These are phyloP conservation scores for Aphelinus certus DNA, from an alignment of 1,140 invertebrate genomes.

Conservation along the genomic window DNA sequence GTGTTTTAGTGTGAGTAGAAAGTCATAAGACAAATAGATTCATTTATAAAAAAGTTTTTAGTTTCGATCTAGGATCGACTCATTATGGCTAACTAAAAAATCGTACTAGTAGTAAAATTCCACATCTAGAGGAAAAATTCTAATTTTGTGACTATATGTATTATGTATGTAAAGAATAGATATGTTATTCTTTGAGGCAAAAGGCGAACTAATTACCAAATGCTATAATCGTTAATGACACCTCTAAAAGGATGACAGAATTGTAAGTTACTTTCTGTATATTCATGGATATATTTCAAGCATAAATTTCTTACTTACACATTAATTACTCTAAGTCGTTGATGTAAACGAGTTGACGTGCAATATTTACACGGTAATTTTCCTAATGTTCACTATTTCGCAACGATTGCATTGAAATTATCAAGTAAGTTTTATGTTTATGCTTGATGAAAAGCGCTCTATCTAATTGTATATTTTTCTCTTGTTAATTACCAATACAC, in stretches of 20 bases:
- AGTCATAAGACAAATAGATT: slow-evolving; percentile 33
- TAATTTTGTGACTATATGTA: slow-evolving; percentile 31
- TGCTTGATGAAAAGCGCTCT: slow-evolving; percentile 14
- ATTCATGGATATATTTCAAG: slow-evolving; percentile 4
- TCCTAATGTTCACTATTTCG: slow-evolving; percentile 8
- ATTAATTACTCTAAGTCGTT: slow-evolving; percentile 44
- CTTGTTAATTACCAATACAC: neutral
- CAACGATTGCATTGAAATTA: slow-evolving; percentile 21
- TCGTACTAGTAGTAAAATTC: slow-evolving; percentile 22
- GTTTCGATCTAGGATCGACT: slow-evolving; percentile 49
- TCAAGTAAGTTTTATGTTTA: slow-evolving; percentile 2
- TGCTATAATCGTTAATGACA: slow-evolving; percentile 41
- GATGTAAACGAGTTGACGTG: no score
- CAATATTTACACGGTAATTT: slow-evolving; percentile 29
- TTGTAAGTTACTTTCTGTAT: neutral
- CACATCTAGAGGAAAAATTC: slow-evolving; percentile 17
- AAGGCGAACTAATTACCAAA: slow-evolving; percentile 58
- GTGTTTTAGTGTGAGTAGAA: slow-evolving; percentile 18
- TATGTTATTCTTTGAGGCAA: slow-evolving; percentile 56
- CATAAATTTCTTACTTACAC: slow-evolving; percentile 56
- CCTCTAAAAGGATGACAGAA: slow-evolving; percentile 16
- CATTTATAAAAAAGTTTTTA: slow-evolving; percentile 41
- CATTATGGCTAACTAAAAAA: slow-evolving; percentile 36
- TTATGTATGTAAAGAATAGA: slow-evolving; percentile 36
- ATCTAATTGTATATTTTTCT: neutral